phyloP scores from a whole-genome alignment of 2,113 vertebrate species.

The Takifugu flavidus region DNA sequence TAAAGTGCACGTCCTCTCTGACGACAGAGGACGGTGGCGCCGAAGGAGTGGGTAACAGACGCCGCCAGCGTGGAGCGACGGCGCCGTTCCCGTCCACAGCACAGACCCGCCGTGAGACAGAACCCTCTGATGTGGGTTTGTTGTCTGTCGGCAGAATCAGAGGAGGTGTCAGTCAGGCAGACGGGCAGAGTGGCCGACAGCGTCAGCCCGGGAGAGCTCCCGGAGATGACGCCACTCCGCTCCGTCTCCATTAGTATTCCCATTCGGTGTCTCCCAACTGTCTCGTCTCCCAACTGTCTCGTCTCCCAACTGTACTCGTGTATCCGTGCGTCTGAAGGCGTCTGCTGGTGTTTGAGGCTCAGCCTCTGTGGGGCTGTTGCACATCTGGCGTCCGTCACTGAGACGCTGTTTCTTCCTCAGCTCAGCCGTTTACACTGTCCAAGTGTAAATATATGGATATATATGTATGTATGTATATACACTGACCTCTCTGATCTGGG shows the following conservation, averaged over 20 bases:
- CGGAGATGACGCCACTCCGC: conserved; percentile 37
- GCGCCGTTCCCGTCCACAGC: conserved; percentile 57
- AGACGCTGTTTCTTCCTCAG: conserved; percentile 28
- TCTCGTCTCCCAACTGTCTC: conserved; percentile 57
- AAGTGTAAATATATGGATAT: no score
- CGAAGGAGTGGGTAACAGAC: conserved; percentile 38
- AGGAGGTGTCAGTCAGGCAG: conserved; percentile 67
- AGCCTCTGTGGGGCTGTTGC: conserved; percentile 55
- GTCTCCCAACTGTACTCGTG: conserved; percentile 11
- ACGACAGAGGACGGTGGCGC: conserved; percentile 18
- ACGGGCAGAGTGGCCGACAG: conserved; percentile 65
- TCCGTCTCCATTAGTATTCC: conserved; percentile 58
- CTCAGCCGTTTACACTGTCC: background rate
- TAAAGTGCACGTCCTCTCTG: no score
- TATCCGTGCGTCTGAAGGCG: conserved; percentile 35
- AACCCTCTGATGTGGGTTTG: conserved; percentile 63
- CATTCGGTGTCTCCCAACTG: conserved; percentile 62
- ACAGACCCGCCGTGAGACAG: conserved; percentile 59
- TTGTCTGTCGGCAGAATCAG: conserved; percentile 68
- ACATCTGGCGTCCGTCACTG: conserved; percentile 57
- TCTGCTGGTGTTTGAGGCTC: conserved; percentile 52
- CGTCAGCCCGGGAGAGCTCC: conserved; percentile 51
- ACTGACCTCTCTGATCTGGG: no score
- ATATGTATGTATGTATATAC: no score
- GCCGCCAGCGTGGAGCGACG: conserved; percentile 39